phyloP scores from a whole-genome alignment of 2,797 vertebrate genomes.

The Enteromius radiatus region DNA sequence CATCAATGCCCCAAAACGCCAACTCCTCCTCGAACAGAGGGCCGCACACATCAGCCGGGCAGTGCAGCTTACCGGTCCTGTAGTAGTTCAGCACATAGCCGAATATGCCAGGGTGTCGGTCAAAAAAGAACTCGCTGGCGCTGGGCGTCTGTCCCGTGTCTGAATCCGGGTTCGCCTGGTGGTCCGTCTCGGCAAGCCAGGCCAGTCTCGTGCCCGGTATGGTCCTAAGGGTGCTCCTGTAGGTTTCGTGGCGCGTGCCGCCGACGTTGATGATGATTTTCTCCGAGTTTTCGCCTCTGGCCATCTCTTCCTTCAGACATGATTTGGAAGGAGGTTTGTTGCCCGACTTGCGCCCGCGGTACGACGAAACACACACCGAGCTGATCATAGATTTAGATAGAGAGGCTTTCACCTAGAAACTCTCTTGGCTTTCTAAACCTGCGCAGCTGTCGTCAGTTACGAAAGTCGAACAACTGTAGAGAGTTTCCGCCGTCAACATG shows the following conservation, averaged over 20 bases:
- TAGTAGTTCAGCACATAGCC: slow-evolving; percentile 98
- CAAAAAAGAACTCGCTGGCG: slow-evolving; percentile 91
- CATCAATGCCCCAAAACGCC: slow-evolving; percentile 96
- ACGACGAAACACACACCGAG: slow-evolving; percentile 99
- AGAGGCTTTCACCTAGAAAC: slow-evolving; percentile 67
- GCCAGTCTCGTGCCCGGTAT: slow-evolving; percentile 95
- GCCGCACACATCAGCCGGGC: slow-evolving; percentile 96
- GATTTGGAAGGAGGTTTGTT: slow-evolving; percentile 98
- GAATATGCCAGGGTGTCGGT: slow-evolving; percentile 96
- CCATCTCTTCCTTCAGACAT: slow-evolving; percentile 98
- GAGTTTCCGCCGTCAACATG: slow-evolving; percentile 41
- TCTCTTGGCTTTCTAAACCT: slow-evolving; percentile 42
- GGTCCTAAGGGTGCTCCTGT: slow-evolving; percentile 94
- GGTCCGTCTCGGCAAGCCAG: slow-evolving; percentile 89
- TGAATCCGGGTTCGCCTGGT: slow-evolving; percentile 78
- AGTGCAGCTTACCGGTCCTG: slow-evolving; percentile 97
- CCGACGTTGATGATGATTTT: slow-evolving; percentile 98
- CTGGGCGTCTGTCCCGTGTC: slow-evolving; percentile 70
- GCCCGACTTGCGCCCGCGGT: slow-evolving; percentile 97
- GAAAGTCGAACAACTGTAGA: slow-evolving; percentile 52
- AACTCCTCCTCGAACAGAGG: slow-evolving; percentile 98
- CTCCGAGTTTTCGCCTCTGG: slow-evolving; percentile 92
- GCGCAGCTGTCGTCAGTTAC: slow-evolving; percentile 41
- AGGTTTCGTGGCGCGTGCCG: slow-evolving; percentile 96
- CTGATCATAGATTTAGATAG: slow-evolving; percentile 93